Evolutionary conservation across 2,888 invertebrate genomes (phyloP), one percentile per base, ranked within the genome.

Genomic region (Ochropacha duplaris): DNA sequence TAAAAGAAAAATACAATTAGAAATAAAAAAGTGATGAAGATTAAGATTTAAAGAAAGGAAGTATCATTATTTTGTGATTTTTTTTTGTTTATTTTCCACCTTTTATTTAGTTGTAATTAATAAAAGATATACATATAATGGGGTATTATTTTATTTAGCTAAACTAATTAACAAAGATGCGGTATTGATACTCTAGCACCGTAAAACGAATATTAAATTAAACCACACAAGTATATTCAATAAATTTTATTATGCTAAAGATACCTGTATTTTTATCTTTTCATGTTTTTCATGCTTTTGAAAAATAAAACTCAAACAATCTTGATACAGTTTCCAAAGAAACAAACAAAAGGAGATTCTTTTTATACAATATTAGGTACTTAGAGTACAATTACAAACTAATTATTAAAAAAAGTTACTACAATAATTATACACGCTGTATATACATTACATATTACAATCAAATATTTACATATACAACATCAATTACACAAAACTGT

Each of bases 381-480:
- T 36, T 22, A 28, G 19, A 44, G 44, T 19, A 44, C 19, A 44
- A 14, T 28, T 52, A 54, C 19, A 16, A 36, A 44, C 55, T 66
- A 72, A 66, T n/a, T n/a, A 69, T 57, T 54, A 55, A 59, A n/a
- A n/a, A n/a, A n/a, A n/a, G n/a, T n/a, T n/a, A n/a, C n/a, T n/a
- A n/a, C n/a, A n/a, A 55, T 52, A 56, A 60, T 52, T 60, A 58
- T 59, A 54, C 54, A 50, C 9, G 8, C 55, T 36, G 36, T 64
- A 61, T 59, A 58, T 65, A 68, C 70, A 65, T 57, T 65, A 68
- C 68, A 64, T 57, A 52, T 59, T 66, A 59, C 68, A 76, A n/a
- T 59, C 69, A 58, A 62, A 71, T 68, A 65, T 72, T 66, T 71
- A 64, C 61, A 74, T 1, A 12, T 44, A 71, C 61, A 70, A 66